Conservation (phyloP, 2,888 invertebrate genomes). For the Encarsia formosa region DNA sequence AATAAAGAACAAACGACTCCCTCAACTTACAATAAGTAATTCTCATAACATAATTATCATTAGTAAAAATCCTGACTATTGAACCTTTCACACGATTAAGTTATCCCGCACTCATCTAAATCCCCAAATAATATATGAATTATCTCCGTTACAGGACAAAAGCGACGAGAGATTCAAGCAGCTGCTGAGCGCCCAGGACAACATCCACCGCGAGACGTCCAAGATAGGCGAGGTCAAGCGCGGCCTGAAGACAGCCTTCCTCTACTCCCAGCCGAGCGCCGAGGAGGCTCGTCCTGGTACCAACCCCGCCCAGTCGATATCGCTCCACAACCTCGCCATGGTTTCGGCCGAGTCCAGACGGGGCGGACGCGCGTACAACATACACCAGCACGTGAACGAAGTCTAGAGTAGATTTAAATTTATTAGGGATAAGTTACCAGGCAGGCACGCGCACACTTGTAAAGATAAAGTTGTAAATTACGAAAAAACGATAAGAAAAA, state of each 20-base stretch:
- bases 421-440: too few relatives aligned
- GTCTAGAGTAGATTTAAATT: slow-evolving; percentile 34
- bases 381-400: slow-evolving; percentile 49
- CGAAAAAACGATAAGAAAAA: too few relatives aligned
- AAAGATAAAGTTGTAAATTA: too few relatives aligned
- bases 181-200: slow-evolving; percentile 47
- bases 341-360: slow-evolving; percentile 46
- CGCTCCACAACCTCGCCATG: slow-evolving; percentile 35
- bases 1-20: too few relatives aligned
- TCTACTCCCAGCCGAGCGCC: slow-evolving; percentile 39
- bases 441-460: too few relatives aligned
- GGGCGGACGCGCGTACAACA: slow-evolving; percentile 48
- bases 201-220: slow-evolving; percentile 45
- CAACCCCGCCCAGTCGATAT: slow-evolving; percentile 8
- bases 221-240: slow-evolving; percentile 40
- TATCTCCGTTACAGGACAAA: slow-evolving; percentile 29
- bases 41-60: too few relatives aligned
- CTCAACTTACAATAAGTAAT: too few relatives aligned
- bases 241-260: slow-evolving; percentile 42
- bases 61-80: too few relatives aligned
- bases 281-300: slow-evolving; percentile 15
- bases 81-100: too few relatives aligned
- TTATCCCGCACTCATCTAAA: too few relatives aligned
- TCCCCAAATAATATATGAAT: too few relatives aligned
- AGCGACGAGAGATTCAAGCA: slow-evolving; percentile 46